phyloP scores from a whole-genome alignment of 2,797 vertebrate species.

The Molossus alvarezi region DNA sequence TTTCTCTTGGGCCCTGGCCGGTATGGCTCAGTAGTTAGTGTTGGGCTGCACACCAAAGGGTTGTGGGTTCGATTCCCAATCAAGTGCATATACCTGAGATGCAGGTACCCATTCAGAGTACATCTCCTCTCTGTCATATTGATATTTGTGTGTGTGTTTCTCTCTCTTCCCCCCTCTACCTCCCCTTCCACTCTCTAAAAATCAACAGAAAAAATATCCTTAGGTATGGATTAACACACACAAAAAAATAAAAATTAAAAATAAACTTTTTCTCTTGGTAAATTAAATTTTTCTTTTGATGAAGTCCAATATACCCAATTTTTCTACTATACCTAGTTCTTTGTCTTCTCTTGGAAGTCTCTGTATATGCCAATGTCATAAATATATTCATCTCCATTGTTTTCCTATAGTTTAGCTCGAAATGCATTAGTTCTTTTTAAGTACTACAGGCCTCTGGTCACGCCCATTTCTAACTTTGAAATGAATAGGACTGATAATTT shows the following conservation, averaged over 20 bases:
- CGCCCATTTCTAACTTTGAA: conserved; percentile 56
- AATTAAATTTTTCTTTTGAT: neutral
- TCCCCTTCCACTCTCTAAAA: too few species aligned
- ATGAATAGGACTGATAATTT: neutral
- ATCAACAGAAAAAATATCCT: too few species aligned
- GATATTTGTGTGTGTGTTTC: too few species aligned
- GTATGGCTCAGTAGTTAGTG: too few species aligned
- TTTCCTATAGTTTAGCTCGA: conserved; percentile 15
- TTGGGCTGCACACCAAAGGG: too few species aligned
- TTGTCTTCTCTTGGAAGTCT: conserved; percentile 33
- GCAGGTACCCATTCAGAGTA: too few species aligned
- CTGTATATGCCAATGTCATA: neutral
- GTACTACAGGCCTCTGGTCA: neutral
- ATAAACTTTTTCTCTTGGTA: neutral
- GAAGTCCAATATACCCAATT: neutral
- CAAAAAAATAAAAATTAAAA: too few species aligned
- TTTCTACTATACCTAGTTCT: neutral
- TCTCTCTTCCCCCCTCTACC: too few species aligned
- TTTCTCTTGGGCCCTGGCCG: neutral
- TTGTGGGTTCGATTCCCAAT: too few species aligned
- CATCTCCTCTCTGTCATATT: too few species aligned
- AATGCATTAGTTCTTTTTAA: conserved; percentile 54
- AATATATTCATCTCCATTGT: neutral
- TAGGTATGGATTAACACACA: too few species aligned
- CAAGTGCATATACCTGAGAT: too few species aligned